phyloP scores from a whole-genome alignment of 2,888 invertebrate genomes.

The Cistogaster globosa region DNA sequence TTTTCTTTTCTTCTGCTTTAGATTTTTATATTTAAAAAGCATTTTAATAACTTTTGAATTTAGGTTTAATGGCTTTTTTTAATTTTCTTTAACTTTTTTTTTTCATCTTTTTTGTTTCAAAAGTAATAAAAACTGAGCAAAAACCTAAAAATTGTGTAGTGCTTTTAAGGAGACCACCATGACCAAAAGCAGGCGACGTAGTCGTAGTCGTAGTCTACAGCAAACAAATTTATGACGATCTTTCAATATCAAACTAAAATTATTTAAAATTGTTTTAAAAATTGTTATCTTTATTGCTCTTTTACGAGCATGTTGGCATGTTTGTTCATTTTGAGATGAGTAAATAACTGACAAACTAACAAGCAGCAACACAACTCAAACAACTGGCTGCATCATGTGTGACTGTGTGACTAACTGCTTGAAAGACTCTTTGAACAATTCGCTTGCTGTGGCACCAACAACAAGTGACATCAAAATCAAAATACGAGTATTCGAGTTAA shows the following conservation, averaged over 20 bases:
- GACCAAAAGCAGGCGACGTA: conserved; percentile 33
- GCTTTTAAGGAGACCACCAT: conserved; percentile 55
- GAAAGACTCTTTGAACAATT: background rate
- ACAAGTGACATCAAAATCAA: conserved; percentile 62
- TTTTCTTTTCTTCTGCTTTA: conserved; percentile 10
- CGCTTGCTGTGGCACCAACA: conserved; percentile 16
- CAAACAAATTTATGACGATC: background rate
- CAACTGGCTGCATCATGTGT: background rate
- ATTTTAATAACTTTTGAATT: conserved; percentile 51
- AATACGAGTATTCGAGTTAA: conserved; percentile 42
- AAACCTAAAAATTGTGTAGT: conserved; percentile 47
- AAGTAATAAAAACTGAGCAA: conserved; percentile 53
- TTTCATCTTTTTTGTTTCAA: conserved; percentile 3
- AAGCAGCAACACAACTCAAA: background rate
- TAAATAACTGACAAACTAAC: conserved; percentile 4
- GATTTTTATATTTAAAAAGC: background rate
- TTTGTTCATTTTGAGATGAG: conserved; percentile 45
- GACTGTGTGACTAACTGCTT: no score
- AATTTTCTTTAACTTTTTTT: background rate
- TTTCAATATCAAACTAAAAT: conserved; percentile 41
- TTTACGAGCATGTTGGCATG: conserved; percentile 53
- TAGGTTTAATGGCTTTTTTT: conserved; percentile 45
- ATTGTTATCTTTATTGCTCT: conserved; percentile 55
- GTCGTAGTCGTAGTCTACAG: background rate
- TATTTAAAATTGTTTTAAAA: conserved; percentile 32